These are phyloP conservation scores for Mesitornis unicolor DNA, from an alignment of 2,113 vertebrate genomes.

Conservation along the genomic window DNA sequence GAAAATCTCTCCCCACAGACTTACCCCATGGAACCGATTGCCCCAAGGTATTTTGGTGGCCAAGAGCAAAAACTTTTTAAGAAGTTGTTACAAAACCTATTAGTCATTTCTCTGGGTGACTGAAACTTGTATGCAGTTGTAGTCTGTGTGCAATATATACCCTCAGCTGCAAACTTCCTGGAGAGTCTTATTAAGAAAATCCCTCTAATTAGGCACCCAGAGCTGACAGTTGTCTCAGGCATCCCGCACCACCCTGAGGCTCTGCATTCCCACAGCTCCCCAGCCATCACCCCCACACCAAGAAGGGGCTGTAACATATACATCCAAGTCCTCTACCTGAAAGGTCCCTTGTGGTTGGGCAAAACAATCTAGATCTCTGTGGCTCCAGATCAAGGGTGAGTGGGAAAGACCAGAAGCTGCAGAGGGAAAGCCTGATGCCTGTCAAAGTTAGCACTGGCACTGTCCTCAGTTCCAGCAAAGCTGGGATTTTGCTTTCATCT, in stretches of 20 bases:
- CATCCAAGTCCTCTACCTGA: not conserved
- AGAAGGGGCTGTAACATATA: accelerated
- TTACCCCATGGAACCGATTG: not conserved
- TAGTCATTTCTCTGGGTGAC: not conserved
- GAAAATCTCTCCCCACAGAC: not conserved
- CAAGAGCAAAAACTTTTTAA: not conserved
- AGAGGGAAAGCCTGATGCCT: not conserved
- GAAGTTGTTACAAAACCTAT: not conserved
- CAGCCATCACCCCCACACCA: no score
- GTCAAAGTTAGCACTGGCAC: not conserved
- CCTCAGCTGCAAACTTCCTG: not conserved
- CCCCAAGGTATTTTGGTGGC: not conserved
- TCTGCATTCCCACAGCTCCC: not conserved
- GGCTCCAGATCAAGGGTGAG: not conserved
- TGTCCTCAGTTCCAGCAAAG: not conserved
- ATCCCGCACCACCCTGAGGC: not conserved
- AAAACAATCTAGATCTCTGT: not conserved
- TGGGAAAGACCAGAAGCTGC: not conserved
- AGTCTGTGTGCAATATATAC: not conserved
- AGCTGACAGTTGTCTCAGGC: not conserved
- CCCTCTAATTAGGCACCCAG: not conserved
- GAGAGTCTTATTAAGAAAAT: not conserved
- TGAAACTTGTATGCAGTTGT: not conserved
- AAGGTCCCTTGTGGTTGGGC: not conserved
- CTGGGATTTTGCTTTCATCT: not conserved